Evolutionary conservation across 2,113 vertebrate genomes (phyloP), one percentile per base, ranked within the genome.

Genomic region (Neodon shergylaensis): DNA sequence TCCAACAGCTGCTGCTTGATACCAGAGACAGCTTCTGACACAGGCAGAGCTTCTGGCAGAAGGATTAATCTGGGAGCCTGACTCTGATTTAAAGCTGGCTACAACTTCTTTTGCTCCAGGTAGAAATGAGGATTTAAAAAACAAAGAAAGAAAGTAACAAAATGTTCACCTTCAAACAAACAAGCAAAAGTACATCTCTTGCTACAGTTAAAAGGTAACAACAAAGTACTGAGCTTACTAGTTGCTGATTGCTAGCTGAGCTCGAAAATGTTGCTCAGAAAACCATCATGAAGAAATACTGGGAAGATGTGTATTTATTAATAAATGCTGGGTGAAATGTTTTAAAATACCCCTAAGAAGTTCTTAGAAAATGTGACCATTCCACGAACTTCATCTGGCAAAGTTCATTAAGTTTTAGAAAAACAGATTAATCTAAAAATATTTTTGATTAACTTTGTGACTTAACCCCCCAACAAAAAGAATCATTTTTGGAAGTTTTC

Each of bases 1-100:
- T 92, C 88, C 88, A 98, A 96, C 98, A 99, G 98, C 98, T 99
- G 99, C 97, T 98, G 68, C 91, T 92, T 97, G 31, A 72, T 94
- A 91, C 97, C 96, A 94, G 96, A 94, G 97, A 95, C 97, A 97
- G 49, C 97, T 97, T 96, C 95, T 97, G 97, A 96, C 92, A 96
- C 93, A 92, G 74, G 94, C 93, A 73, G 86, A 96, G 76, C 96
- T 98, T 98, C 92, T 98, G 97, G 96, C 83, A 96, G 95, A 90
- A 96, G 93, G 96, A 92, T 96, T 96, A 96, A 97, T 97, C 65
- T 93, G 14, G 22, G 61, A 90, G 93, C 65, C 63, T 88, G 88
- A 73, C 76, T 95, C 74, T 94, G 92, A 94, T 89, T 81, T 93
- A 89, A 98, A 98, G 0, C 0, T 85, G 78, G 82, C 78, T 95